phyloP scores from a whole-genome alignment of 53 echinoderm and acorn worm genomes.

The Echinometra lucunter region DNA sequence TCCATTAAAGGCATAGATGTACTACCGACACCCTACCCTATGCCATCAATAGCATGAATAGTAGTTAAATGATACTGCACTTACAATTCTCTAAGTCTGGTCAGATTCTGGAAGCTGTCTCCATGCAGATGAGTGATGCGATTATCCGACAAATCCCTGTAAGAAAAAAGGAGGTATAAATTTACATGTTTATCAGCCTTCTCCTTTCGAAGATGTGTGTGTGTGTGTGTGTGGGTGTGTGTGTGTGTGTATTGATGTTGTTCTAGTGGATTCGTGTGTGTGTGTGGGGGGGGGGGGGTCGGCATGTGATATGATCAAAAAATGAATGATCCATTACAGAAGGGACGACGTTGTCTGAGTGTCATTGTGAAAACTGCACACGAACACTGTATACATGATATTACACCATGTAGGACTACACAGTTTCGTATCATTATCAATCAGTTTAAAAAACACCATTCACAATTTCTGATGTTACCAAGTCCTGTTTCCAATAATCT shows the following conservation, averaged over 20 bases:
- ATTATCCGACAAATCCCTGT: conserved; percentile 66
- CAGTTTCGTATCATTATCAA: no score
- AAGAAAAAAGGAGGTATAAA: not conserved
- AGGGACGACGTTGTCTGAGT: not conserved
- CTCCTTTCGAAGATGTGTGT: not conserved
- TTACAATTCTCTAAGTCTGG: conserved; percentile 37
- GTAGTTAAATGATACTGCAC: not conserved
- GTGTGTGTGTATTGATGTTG: not conserved
- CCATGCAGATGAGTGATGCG: conserved; percentile 55
- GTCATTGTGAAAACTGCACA: no score
- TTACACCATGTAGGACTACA: no score
- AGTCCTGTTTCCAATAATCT: no score
- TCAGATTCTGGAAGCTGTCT: conserved; percentile 42
- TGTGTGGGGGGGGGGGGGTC: not conserved
- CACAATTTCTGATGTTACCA: no score
- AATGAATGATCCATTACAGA: not conserved
- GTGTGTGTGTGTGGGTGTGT: not conserved
- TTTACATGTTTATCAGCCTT: not conserved
- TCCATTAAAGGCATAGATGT: not conserved
- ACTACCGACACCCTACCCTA: not conserved
- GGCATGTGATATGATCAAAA: not conserved
- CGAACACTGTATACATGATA: no score
- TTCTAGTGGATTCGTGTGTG: not conserved
- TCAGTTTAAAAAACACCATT: no score
- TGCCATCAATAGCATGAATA: not conserved